phyloP scores from a whole-genome alignment of 2,113 vertebrate species.

The Ictidomys tridecemlineatus region DNA sequence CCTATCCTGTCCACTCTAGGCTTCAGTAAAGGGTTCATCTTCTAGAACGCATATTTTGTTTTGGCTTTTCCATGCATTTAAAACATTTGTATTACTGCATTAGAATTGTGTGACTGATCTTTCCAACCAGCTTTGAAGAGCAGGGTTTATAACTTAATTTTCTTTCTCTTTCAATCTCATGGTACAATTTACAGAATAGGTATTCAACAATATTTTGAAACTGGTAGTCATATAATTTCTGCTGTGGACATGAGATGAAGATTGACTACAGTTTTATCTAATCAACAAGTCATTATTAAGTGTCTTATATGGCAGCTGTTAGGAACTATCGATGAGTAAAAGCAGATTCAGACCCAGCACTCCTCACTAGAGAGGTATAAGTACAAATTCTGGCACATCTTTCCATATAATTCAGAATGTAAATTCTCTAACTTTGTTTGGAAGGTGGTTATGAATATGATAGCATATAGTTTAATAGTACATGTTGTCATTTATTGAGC shows the following conservation, averaged over 20 bases:
- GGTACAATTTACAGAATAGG: background rate
- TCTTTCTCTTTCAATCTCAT: slow-evolving; percentile 17
- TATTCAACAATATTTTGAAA: background rate
- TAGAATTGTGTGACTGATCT: background rate
- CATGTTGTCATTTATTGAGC: background rate
- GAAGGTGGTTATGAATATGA: background rate
- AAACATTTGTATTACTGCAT: background rate
- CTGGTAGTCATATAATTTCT: background rate
- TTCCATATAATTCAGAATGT: background rate
- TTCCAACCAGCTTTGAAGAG: background rate
- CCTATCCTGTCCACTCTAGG: background rate
- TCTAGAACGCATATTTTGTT: background rate
- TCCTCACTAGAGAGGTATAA: background rate
- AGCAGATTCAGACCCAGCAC: background rate
- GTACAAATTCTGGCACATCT: background rate
- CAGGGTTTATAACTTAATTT: background rate
- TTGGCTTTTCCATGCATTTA: background rate
- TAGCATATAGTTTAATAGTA: background rate
- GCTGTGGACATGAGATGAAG: background rate
- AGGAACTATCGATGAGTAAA: background rate
- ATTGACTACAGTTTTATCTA: background rate
- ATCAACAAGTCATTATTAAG: background rate
- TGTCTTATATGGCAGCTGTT: background rate
- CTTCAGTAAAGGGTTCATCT: background rate
- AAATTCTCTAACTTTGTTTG: background rate